Evolutionary conservation across 2,797 vertebrate species (phyloP), one percentile per base, ranked within the genome.

Genomic region (Crypturellus tataupa): DNA sequence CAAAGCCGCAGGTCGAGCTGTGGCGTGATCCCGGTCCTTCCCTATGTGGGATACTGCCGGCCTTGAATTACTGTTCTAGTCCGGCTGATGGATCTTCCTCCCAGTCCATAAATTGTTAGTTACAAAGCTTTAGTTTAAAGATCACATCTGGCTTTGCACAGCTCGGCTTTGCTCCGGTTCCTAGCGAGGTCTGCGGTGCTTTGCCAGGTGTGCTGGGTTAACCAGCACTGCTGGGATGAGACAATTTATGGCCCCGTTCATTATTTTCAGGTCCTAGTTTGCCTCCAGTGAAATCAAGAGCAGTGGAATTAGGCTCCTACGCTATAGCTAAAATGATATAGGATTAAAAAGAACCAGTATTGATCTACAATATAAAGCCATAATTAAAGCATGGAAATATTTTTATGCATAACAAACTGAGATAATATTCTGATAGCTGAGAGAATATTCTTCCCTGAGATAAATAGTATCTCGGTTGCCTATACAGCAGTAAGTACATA

Each of bases 341-440:
- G 46, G 85, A 65, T 84, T 91, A 12, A 88, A 88, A 92, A 85
- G 55, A 83, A 60, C 20, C 31, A 39, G 35, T 82, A 71, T 95
- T 96, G 94, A 91, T 93, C 82, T 93, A 75, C 70, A 81, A 90
- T 47, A 88, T 75, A 71, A 89, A 91, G 73, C 67, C 88, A 33
- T 77, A 90, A 93, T 96, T 94, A 82, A 62, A 80, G 33, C 33
- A 67, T 85, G 25, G 49, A 96, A 88, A 62, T 83, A 67, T 14
- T 56, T 80, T 94, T 73, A 73, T 90, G 85, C 56, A 33, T 70
- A 49, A 80, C 0, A 1, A 80, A 80, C 77, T 82, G 42, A 49
- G 21, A 49, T 49, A 24, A 49, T 49, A 49, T 23, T 49, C 65
- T 91, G 63, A 88, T 59, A 85, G 80, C 63, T 87, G 82, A 91